These are phyloP conservation scores for Poeciliopsis turneri DNA, from an alignment of 2,797 vertebrate species.

Conservation along the genomic window DNA sequence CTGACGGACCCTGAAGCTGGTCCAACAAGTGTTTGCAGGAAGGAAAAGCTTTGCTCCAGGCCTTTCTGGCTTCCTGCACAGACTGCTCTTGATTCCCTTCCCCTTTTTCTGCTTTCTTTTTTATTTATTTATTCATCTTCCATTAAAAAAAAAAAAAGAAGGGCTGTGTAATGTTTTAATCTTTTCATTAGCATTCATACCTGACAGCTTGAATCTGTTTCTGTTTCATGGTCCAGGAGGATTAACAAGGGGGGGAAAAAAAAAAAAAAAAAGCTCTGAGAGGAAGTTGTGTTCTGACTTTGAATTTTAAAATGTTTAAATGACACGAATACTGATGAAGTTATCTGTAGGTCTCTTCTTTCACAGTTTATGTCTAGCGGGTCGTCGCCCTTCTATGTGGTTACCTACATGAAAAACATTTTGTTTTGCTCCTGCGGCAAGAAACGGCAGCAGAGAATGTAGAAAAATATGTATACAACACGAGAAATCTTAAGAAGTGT, in stretches of 20 bases:
- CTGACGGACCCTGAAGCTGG: not conserved
- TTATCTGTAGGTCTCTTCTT: not conserved
- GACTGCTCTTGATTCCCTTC: conserved; percentile 14
- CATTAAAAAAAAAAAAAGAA: conserved; percentile 8
- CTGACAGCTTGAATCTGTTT: conserved; percentile 23
- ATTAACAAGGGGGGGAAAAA: not conserved
- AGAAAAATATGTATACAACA: no score
- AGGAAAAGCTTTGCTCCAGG: not conserved
- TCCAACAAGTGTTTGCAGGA: conserved; percentile 1
- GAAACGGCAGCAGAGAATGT: no score
- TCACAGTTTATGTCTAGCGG: not conserved
- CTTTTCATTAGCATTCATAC: conserved; percentile 32
- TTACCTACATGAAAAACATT: conserved; percentile 9
- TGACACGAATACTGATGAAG: not conserved
- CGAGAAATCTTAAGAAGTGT: no score
- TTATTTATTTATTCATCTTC: not conserved
- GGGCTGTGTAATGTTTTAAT: conserved; percentile 24
- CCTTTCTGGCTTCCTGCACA: conserved; percentile 18
- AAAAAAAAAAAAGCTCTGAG: not conserved
- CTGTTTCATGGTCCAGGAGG: not conserved
- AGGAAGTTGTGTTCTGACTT: conserved; percentile 11
- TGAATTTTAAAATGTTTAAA: not conserved
- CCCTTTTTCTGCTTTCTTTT: conserved; percentile 15
- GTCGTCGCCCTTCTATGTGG: conserved; percentile 28
- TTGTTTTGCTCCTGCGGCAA: not conserved